These are phyloP conservation scores for Sclerurus mexicanus DNA, from an alignment of 2,113 vertebrate genomes.

Conservation along the genomic window DNA sequence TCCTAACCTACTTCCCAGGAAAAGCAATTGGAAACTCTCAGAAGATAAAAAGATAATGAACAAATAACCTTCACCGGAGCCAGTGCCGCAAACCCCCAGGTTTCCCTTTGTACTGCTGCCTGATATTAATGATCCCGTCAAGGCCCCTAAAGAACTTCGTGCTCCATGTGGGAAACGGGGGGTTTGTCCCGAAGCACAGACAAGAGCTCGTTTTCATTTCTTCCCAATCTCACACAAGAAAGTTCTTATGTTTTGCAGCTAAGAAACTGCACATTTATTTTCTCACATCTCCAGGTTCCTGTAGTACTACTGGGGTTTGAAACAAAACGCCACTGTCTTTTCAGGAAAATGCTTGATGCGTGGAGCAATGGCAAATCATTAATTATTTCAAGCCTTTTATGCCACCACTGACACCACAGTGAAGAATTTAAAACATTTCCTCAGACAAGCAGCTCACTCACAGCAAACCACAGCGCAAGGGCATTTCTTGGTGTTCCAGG, in stretches of 20 bases:
- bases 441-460: slow-evolving; percentile 12
- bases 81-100: not conserved
- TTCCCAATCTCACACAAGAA: not conserved
- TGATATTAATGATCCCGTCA: slow-evolving; percentile 14
- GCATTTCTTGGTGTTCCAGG: not conserved
- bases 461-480: not conserved
- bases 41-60: slow-evolving; percentile 28
- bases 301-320: not conserved
- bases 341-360: not conserved
- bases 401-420: not conserved
- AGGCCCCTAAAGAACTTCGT: not conserved
- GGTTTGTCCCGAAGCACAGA: not conserved
- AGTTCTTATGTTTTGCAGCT: not conserved
- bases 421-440: slow-evolving; percentile 30
- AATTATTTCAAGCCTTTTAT: slow-evolving; percentile 16
- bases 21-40: not conserved
- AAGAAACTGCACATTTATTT: not conserved
- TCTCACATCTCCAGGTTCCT: not conserved
- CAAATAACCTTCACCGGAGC: slow-evolving; percentile 19
- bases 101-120: not conserved
- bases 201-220: not conserved
- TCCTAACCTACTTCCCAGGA: not conserved
- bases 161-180: not conserved
- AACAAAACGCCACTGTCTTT: not conserved
- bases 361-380: not conserved